Percentiles rank a stretch among this genome's conserved stretches.
Evolutionary conservation across 1,140 invertebrate genomes (phyloP).

Genomic region (Caenorhabditis briggsae): DNA sequence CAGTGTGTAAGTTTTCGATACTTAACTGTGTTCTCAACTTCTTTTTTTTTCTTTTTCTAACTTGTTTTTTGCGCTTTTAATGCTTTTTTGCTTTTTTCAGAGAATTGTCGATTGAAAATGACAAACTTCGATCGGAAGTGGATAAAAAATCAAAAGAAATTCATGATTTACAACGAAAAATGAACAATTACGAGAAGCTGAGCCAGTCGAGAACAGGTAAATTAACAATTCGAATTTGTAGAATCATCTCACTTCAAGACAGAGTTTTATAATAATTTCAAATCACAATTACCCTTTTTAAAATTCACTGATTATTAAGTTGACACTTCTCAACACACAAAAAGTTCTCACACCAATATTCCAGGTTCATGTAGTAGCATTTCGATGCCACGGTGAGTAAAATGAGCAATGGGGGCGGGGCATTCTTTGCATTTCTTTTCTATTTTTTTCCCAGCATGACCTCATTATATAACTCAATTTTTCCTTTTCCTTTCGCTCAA

Average conservation of each 20-base stretch:
- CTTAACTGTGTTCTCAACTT: background rate
- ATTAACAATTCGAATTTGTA: too few species aligned
- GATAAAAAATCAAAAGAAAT: constrained; percentile 45
- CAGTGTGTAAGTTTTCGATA: constrained; percentile 10
- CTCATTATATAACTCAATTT: background rate
- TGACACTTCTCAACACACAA: background rate
- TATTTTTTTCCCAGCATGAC: background rate
- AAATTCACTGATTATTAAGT: background rate
- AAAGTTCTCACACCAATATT: background rate
- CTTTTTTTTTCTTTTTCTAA: background rate
- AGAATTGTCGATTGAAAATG: constrained; percentile 50
- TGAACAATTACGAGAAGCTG: constrained; percentile 51
- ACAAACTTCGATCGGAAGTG: constrained; percentile 39
- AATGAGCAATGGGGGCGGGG: background rate
- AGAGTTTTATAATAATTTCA: background rate
- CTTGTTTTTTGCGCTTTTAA: constrained; percentile 8
- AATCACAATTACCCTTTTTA: background rate
- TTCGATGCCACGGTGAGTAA: constrained; percentile 49
- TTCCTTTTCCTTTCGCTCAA: background rate
- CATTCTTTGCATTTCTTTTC: background rate
- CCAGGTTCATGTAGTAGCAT: constrained; percentile 54
- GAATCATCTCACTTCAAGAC: too few species aligned
- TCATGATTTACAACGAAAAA: constrained; percentile 10
- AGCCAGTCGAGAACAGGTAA: constrained; percentile 42
- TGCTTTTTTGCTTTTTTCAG: constrained; percentile 51